These are phyloP conservation scores for Vireo griseus DNA, from an alignment of 2,797 vertebrate genomes.

Conservation along the genomic window DNA sequence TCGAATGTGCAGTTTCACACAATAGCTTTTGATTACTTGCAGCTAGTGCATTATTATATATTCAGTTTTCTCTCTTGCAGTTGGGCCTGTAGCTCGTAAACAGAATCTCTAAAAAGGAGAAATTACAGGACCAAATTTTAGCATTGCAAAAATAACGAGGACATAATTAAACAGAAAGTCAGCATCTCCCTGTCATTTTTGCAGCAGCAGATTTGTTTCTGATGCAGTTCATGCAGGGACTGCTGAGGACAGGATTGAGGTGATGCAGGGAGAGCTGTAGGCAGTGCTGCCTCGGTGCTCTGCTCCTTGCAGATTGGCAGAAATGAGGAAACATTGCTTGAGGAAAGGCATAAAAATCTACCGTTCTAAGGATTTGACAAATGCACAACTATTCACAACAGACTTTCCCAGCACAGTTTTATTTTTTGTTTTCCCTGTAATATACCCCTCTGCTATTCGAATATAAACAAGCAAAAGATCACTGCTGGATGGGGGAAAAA, in stretches of 20 bases:
- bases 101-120: not conserved
- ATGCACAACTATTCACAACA: not conserved
- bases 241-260: not conserved
- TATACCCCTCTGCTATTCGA: not conserved
- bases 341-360: not conserved
- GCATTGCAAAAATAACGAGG: not conserved
- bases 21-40: slow-evolving; percentile 49
- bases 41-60: not conserved
- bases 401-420: not conserved
- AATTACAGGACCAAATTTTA: not conserved
- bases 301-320: not conserved
- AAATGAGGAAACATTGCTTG: not conserved
- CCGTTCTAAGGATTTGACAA: not conserved
- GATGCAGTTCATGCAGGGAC: not conserved
- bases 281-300: not conserved
- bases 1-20: not conserved
- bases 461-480: not conserved
- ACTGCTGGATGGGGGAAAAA: not conserved
- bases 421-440: not conserved
- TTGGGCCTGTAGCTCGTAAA: not conserved
- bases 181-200: not conserved
- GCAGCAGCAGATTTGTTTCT: not conserved
- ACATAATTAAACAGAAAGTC: slow-evolving; percentile 19
- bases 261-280: not conserved
- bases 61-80: not conserved